phyloP scores from a whole-genome alignment of 2,113 vertebrate genomes.

The Corydoras sp. region DNA sequence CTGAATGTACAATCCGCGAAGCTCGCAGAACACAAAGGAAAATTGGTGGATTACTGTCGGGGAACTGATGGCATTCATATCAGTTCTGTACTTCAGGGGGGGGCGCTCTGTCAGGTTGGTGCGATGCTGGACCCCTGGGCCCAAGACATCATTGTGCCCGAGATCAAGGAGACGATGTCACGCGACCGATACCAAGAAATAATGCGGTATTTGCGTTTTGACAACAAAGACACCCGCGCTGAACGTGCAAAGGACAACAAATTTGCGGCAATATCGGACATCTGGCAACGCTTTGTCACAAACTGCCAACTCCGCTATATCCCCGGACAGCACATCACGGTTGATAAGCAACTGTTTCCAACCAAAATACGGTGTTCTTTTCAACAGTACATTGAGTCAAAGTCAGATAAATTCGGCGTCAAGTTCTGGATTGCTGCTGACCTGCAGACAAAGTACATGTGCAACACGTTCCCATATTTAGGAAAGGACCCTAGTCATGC shows the following conservation, averaged over 20 bases:
- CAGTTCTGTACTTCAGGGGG: background rate
- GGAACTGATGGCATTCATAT: too few species aligned
- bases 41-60: background rate
- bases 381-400: background rate
- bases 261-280: too few species aligned
- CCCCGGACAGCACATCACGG: background rate
- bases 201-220: background rate
- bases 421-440: background rate
- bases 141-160: background rate
- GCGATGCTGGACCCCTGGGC: background rate
- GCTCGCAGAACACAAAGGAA: too few species aligned
- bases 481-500: background rate
- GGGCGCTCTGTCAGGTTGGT: slow-evolving; percentile 6
- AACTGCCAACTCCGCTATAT: too few species aligned
- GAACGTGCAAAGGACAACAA: too few species aligned
- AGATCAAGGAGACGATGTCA: background rate
- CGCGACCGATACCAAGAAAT: background rate
- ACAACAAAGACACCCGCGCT: too few species aligned
- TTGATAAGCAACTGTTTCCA: background rate
- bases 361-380: background rate
- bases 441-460: background rate
- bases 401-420: background rate
- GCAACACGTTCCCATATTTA: background rate
- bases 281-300: too few species aligned
- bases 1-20: too few species aligned